Evolutionary conservation across 1,140 invertebrate species (phyloP), one percentile per base, ranked within the genome.

Genomic region (Plectus sambesii): DNA sequence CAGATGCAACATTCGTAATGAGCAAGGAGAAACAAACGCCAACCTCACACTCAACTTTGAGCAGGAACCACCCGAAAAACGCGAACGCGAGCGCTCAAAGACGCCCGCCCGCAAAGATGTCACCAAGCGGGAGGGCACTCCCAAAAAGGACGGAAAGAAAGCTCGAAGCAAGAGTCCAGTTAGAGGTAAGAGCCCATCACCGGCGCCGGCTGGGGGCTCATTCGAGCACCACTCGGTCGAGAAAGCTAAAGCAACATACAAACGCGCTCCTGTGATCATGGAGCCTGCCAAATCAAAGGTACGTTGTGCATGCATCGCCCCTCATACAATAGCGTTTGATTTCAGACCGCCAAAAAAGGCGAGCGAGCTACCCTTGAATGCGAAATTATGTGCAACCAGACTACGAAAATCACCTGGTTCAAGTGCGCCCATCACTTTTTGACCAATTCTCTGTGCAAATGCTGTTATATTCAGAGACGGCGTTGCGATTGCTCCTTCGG

Each of bases 1-100:
- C 75, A 96, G 96, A 72, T 94, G 90, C 70, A 90, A 89, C 63
- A 88, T 96, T 51, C 94, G 92, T 72, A 97, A 96, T 72, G 76
- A 81, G 55, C 79, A 85, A 66, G 93, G 93, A 56, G 90, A 97
- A 78, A 78, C 90, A 37, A 93, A 92, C 72, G 87, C 88, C 29
- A 94, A 94, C 73, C 76, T 94, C 35, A 90, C 88, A 48, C 77
- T 98, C 49, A 96, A 97, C 73, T 88, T 97, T 73, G 87, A 93
- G 82, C 89, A 87, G 87, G 67, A 69, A 43, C 53, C 46, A 19
- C 22, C 53, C 6, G 40, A 45, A 22, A 39, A 51, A 49, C 43
- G 38, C 12, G 30, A 51, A 23, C 23, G 48, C 23, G 25, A 30
- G 22, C 50, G 36, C 19, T 29, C 23, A 27, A 12, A 39, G 56